These are phyloP conservation scores for Melolontha melolontha DNA, from an alignment of 2,888 invertebrate species.

Conservation along the genomic window DNA sequence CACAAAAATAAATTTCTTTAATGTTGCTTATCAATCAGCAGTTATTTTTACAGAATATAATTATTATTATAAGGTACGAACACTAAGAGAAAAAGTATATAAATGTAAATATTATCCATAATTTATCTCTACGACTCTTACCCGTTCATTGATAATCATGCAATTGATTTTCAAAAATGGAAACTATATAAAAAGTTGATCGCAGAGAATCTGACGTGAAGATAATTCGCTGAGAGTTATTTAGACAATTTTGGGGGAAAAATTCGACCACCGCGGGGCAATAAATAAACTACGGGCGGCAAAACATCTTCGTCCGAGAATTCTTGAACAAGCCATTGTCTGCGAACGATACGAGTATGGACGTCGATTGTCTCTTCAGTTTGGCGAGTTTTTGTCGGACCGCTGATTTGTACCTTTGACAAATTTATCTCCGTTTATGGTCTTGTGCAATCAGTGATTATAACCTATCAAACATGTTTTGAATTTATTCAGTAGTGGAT, in stretches of 20 bases:
- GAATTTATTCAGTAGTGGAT: conserved; percentile 17
- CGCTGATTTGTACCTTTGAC: conserved; percentile 33
- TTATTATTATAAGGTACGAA: too few relatives aligned
- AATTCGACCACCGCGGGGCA: conserved; percentile 32
- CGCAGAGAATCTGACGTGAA: not conserved
- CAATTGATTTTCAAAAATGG: conserved; percentile 13
- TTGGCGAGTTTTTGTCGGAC: conserved; percentile 31
- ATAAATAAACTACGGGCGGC: conserved; percentile 23
- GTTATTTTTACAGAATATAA: too few relatives aligned
- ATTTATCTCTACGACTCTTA: too few relatives aligned
- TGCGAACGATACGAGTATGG: conserved; percentile 10
- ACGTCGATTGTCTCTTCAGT: conserved; percentile 31
- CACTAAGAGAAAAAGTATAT: too few relatives aligned
- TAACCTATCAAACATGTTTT: conserved; percentile 27
- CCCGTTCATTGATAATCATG: not conserved
- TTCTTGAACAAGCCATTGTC: conserved; percentile 32
- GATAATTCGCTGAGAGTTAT: conserved; percentile 6
- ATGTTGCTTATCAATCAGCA: too few relatives aligned
- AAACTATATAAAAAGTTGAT: conserved; percentile 4
- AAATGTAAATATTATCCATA: too few relatives aligned
- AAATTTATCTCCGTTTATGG: conserved; percentile 37
- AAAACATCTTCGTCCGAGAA: conserved; percentile 27
- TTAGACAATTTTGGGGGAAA: conserved; percentile 10
- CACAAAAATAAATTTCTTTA: too few relatives aligned
- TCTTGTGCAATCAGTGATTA: conserved; percentile 31